Evolutionary conservation across 2,797 vertebrate species (phyloP), one percentile per base, ranked within the genome.

Genomic region (Dallia pectoralis): DNA sequence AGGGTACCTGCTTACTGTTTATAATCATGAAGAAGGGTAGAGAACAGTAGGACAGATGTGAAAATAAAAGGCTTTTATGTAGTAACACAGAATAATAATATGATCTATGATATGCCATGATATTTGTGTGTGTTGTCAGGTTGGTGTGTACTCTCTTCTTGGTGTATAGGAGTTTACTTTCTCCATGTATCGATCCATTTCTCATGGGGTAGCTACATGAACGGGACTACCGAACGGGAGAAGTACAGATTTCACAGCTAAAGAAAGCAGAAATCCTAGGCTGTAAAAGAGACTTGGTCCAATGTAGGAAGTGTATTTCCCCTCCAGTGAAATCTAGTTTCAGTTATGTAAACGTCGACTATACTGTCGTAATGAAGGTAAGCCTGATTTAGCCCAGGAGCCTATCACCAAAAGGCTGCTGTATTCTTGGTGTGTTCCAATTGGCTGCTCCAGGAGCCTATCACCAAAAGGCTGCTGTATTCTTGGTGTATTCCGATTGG

Each of bases 171-270:
- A 94, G 94, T 92, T 95, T 89, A 89, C 75, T 85, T 92, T 95
- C 94, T 95, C 88, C 92, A 89, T 95, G 89, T 95, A 88, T 91
- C 91, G 92, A 93, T 94, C 92, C 93, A 87, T 96, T 92, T 95
- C 94, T 93, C 89, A 88, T 82, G 86, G 83, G 85, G 86, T 90
- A 92, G 87, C 85, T 82, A 80, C 32, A 27, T 62, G 66, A 68
- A 47, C 79, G 86, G 77, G 79, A 83, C 77, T 79, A 83, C 77
- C 80, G 25, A 70, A 66, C 69, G 82, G 73, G 80, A 61, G 67
- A 62, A 66, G 77, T 77, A 79, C 74, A 70, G 80, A 61, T 69
- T n/a, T 56, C 22, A 11, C 22, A 25, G 53, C 53, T 59, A 27
- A 59, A 59, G 53, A 30, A 67, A 79, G 68, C 67, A 11, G 74